A percentile compares a stretch with the other conserved stretches of the same genome.
Conservation (phyloP, 2,113 vertebrate genomes). For the Cathartes aura region DNA sequence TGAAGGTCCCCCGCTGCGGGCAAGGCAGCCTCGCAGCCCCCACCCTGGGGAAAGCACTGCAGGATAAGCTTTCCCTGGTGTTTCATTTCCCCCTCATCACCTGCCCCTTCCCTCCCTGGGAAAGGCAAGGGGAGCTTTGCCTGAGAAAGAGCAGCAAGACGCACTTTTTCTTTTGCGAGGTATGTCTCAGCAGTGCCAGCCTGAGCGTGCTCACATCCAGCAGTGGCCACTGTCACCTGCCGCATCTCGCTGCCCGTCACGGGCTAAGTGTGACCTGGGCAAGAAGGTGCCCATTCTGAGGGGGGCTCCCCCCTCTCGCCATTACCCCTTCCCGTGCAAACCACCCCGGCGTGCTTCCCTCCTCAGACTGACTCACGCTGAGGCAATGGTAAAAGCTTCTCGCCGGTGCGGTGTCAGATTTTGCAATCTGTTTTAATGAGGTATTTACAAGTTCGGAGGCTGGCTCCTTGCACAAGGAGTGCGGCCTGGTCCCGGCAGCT, state of each 20-base stretch:
- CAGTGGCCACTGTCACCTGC: neutral
- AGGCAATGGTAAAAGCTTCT: neutral
- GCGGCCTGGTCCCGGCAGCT: neutral
- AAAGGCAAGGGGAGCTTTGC: neutral
- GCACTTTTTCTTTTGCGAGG: neutral
- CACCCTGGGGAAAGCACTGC: neutral
- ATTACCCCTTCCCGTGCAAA: neutral
- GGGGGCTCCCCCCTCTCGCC: neutral
- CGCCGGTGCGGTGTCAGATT: neutral
- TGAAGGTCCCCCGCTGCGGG: accelerated
- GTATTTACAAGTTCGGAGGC: neutral
- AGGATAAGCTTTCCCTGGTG: neutral
- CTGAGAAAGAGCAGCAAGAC: neutral
- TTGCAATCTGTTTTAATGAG: slow-evolving; percentile 44
- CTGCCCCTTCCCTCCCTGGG: neutral
- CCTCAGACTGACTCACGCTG: neutral
- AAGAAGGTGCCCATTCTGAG: neutral
- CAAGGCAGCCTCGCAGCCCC: neutral
- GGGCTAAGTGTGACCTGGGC: neutral
- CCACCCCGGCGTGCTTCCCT: neutral
- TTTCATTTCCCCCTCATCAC: neutral
- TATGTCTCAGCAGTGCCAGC: neutral
- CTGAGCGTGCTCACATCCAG: neutral
- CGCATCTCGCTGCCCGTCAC: neutral
- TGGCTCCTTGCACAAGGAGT: slow-evolving; percentile 12